These are phyloP conservation scores for Cheilosia vulpina DNA, from an alignment of 2,888 invertebrate genomes.

Conservation along the genomic window DNA sequence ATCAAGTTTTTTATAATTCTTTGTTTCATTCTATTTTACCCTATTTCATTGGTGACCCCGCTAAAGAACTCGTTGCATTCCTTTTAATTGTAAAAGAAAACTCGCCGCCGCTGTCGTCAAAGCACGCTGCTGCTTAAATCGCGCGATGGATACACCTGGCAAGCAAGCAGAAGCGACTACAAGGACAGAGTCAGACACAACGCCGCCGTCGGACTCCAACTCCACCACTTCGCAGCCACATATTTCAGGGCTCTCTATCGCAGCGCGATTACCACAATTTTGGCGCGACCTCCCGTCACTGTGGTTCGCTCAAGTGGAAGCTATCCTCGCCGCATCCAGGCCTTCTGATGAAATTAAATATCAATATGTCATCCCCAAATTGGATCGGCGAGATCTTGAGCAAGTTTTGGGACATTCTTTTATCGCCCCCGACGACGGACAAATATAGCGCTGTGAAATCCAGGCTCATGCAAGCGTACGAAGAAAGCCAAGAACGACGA, in stretches of 20 bases:
- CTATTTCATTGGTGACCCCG: too few relatives aligned
- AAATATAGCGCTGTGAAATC: constrained; percentile 5
- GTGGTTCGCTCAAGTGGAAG: constrained; percentile 32
- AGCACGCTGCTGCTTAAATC: too few relatives aligned
- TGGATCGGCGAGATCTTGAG: too few relatives aligned
- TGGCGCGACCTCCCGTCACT: constrained; percentile 36
- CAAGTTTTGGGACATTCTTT: background rate
- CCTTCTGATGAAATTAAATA: constrained; percentile 17
- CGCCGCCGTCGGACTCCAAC: too few relatives aligned
- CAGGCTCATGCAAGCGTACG: constrained; percentile 26
- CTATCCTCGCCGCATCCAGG: constrained; percentile 20
- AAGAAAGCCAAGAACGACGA: constrained; percentile 5
- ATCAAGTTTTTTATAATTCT: too few relatives aligned
- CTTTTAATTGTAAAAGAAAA: too few relatives aligned
- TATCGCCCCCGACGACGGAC: constrained; percentile 3
- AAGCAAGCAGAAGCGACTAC: too few relatives aligned
- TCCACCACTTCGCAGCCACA: too few relatives aligned
- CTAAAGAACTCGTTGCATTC: too few relatives aligned
- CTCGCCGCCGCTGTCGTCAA: too few relatives aligned
- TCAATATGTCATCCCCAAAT: constrained; percentile 7
- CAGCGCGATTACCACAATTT: constrained; percentile 24
- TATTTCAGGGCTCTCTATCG: background rate
- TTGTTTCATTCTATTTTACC: too few relatives aligned
- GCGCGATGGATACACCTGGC: fast-evolving
- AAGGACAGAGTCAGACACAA: too few relatives aligned